These are phyloP conservation scores for Spea hammondii DNA, from an alignment of 2,797 vertebrate species.

Conservation along the genomic window DNA sequence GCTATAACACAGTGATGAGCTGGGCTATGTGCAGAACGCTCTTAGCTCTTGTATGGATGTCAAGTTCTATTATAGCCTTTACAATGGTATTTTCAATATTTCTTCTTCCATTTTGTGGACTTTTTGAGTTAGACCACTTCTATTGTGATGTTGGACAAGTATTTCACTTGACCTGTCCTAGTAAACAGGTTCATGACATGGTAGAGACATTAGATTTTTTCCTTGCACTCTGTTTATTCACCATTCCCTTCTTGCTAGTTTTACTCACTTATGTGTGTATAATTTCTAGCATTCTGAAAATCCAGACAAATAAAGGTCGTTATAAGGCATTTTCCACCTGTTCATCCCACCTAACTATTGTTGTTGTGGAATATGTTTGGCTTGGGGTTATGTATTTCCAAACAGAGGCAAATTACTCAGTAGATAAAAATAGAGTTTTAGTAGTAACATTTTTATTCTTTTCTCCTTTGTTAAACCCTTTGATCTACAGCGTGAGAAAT, in stretches of 20 bases:
- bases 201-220: conserved; percentile 11
- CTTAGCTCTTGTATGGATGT: background rate
- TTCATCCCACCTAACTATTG: conserved; percentile 57
- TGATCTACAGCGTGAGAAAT: conserved; percentile 62
- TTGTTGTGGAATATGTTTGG: conserved; percentile 59
- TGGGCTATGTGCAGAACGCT: background rate
- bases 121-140: conserved; percentile 32
- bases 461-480: conserved; percentile 60
- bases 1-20: conserved; percentile 22
- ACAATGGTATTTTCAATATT: conserved; percentile 20
- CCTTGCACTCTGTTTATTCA: conserved; percentile 12
- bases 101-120: conserved; percentile 17
- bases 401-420: conserved; percentile 48
- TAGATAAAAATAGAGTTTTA: conserved; percentile 56
- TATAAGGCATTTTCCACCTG: conserved; percentile 58
- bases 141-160: conserved; percentile 38
- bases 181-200: conserved; percentile 40
- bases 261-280: conserved; percentile 56
- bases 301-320: conserved; percentile 30
- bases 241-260: conserved; percentile 55
- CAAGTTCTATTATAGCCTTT: background rate
- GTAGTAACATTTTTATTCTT: conserved; percentile 56
- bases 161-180: conserved; percentile 46
- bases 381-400: conserved; percentile 61
- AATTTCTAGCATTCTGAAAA: conserved; percentile 40